Base-by-base conservation (phyloP, 2,113 vertebrate genomes). In the Ochotona princeps region DNA sequence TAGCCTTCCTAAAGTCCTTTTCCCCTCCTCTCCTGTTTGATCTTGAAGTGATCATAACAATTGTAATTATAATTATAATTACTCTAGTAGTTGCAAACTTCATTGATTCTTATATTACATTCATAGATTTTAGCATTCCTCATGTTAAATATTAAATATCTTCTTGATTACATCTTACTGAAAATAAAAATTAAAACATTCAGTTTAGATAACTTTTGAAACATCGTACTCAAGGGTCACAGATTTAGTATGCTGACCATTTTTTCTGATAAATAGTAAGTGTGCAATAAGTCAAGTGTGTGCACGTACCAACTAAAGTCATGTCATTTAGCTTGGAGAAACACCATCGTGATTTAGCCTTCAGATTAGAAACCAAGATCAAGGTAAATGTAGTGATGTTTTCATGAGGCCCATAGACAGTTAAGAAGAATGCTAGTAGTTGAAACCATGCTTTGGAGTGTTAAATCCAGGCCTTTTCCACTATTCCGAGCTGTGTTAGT, bases 211-310 rank as follows among this genome's bases (percentile, higher is more conserved):
- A 44, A 17, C 28, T 82, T 93, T 51, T 35, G 30, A 14, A 80
- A 49, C 83, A 51, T 7, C 66, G 15, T 76, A 82, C 70, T 94
- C 15, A 83, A 85, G 26, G 51, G 61, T 76, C 30, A 44, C 88
- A n/a, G 30, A 65, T 69, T 93, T 88, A 93, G 13, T 30, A 49
- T 66, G 18, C 7, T 87, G 38, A 60, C 67, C 83, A 65, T 79
- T 85, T 82, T 91, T 92, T 87, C 28, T 51, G 88, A 9, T 26
- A 86, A 84, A 86, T 35, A 80, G 87, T 35, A 85, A 80, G 73
- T 51, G 7, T 47, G 21, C 38, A 89, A 82, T 3, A 92, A 65
- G 69, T 84, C 26, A 81, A 93, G 3, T 79, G 51, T 86, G 28
- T 75, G 35, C 4, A n/a, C n/a, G 20, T 85, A 63, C 6, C n/a